Conservation (phyloP, 2,888 invertebrate genomes). For the Drosophila paramelanica region DNA sequence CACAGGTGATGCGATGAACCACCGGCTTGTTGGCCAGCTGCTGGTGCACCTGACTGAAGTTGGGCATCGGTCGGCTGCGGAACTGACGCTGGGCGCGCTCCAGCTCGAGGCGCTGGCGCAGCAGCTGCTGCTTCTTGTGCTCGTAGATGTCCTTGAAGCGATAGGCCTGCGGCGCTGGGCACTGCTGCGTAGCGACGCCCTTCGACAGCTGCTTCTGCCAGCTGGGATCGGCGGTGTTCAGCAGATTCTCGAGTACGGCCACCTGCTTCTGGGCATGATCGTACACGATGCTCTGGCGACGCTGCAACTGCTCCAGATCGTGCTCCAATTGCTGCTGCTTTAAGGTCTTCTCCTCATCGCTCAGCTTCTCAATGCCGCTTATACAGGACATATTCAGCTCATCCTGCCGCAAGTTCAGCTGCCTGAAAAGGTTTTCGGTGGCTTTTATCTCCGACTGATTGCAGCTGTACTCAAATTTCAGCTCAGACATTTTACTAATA, state of each 20-base stretch:
- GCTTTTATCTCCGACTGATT: not conserved
- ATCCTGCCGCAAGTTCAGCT: not conserved
- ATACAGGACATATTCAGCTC: not conserved
- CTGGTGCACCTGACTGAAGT: conserved; percentile 56
- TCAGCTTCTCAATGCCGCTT: not conserved
- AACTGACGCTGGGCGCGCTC: conserved; percentile 61
- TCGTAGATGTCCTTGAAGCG: conserved; percentile 68
- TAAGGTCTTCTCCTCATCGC: not conserved
- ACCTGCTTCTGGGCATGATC: conserved; percentile 32
- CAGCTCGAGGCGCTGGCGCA: conserved; percentile 20
- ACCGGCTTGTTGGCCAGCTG: conserved; percentile 20
- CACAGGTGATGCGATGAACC: conserved; percentile 54
- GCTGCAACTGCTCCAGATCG: conserved; percentile 24
- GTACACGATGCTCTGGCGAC: conserved; percentile 20
- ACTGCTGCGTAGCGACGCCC: not conserved
- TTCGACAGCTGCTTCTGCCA: conserved; percentile 15
- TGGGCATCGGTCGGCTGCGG: conserved; percentile 73
- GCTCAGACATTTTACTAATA: conserved; percentile 43
- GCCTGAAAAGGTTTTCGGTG: conserved; percentile 9
- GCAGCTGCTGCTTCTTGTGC: conserved; percentile 36
- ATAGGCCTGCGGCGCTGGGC: conserved; percentile 51
- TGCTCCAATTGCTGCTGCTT: not conserved
- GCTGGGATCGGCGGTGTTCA: conserved; percentile 1
- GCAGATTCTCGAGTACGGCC: conserved; percentile 19
- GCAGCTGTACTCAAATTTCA: conserved; percentile 24